Base-by-base conservation (phyloP, 2,888 invertebrate genomes). In the Diaperis boleti region DNA sequence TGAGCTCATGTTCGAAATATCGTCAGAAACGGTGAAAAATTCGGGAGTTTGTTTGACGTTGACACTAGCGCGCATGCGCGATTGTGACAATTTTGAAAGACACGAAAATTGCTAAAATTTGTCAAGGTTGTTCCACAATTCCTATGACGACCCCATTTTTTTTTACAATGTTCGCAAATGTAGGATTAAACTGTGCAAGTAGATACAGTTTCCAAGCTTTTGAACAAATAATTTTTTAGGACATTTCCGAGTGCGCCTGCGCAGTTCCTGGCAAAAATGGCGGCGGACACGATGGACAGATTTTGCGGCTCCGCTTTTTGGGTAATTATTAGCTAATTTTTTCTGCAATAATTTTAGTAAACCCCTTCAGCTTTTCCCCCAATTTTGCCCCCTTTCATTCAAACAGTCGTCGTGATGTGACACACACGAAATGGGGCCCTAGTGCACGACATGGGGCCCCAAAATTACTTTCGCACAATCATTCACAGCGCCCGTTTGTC, bases 261-360 rank as follows among this genome's bases (percentile, higher is more conserved):
- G 62, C 67, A 68, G 42, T 66, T 69, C 42, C 26, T 42, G 62
- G 49, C 54, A 59, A 68, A 80, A 75, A 84, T 84, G 83, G 83
- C 81, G 75, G 77, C 84, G 80, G 85, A 86, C 80, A 84, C 86
- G 73, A 87, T 92, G 85, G 90, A 92, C 81, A 83, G 85, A 72
- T 92, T 91, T 84, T 93, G 92, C 80, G 92, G 92, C 71, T 87
- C 89, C 59, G 81, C 82, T 79, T 92, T 92, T 86, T 93, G 92
- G 92, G 92, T 92, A 85, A 90, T 20, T 42, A 8, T 7, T 2
- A 2, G 14, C 15, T 8, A n/a, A 20, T n/a, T 26, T n/a, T 1
- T 5, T n/a, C 6, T 26, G 6, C 1, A 26, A 3, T 26, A 1
- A 26, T 26, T 2, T 5, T 26, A n/a, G n/a, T n/a, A n/a, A n/a